phyloP scores from a whole-genome alignment of 2,797 vertebrate species.

The Nyctibius grandis region DNA sequence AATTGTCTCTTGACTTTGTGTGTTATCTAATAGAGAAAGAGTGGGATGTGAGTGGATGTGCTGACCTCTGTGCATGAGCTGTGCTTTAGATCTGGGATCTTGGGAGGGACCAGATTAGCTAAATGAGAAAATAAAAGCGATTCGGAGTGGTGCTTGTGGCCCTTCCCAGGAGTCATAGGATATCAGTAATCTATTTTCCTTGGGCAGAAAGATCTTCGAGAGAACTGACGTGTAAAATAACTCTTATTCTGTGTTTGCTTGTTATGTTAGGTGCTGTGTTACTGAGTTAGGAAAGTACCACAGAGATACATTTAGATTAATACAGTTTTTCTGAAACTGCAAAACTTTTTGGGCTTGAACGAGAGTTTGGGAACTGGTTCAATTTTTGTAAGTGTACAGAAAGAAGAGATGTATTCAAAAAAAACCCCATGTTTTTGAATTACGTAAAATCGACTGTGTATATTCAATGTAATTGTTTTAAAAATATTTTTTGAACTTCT shows the following conservation, averaged over 20 bases:
- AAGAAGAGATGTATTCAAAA: neutral
- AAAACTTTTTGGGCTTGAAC: neutral
- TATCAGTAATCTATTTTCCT: neutral
- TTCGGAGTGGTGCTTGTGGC: neutral
- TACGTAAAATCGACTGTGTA: neutral
- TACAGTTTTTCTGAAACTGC: neutral
- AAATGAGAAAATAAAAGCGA: neutral
- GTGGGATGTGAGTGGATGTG: neutral
- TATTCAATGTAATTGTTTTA: neutral
- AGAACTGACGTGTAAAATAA: neutral
- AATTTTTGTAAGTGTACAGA: neutral
- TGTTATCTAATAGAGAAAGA: neutral
- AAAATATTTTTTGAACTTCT: neutral
- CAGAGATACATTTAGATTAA: neutral
- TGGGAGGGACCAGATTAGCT: neutral
- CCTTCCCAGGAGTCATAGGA: neutral
- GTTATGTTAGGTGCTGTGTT: neutral
- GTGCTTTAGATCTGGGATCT: neutral
- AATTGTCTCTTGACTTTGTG: neutral
- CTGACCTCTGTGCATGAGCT: neutral
- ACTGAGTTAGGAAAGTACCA: neutral
- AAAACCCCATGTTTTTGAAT: neutral
- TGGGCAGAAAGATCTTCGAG: neutral
- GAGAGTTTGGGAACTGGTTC: neutral
- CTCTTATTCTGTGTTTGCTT: neutral